Percentiles rank a stretch among this genome's conserved stretches.
Evolutionary conservation across 2,888 invertebrate genomes (phyloP).

Genomic region (Eustalomyia histrio): DNA sequence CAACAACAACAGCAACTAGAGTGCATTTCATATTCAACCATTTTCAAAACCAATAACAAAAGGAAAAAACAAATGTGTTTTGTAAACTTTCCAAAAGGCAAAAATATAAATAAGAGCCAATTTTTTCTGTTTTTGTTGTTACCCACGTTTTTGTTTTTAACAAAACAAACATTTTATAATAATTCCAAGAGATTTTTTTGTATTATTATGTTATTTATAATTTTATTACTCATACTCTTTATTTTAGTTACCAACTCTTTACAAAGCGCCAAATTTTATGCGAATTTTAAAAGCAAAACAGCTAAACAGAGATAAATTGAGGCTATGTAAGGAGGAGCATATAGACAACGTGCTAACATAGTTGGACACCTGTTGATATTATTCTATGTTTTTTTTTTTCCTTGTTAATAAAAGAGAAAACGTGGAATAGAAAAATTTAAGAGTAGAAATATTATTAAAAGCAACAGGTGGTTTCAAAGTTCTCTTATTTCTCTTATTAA

Average conservation of each 20-base stretch:
- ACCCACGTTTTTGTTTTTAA: not conserved
- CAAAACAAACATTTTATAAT: not conserved
- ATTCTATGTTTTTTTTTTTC: not conserved
- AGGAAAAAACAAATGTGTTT: no score
- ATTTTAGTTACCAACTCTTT: not conserved
- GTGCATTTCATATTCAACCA: constrained; percentile 22
- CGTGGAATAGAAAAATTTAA: not conserved
- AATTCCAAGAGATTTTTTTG: not conserved
- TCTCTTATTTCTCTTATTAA: no score
- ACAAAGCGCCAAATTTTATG: not conserved
- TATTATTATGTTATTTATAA: not conserved
- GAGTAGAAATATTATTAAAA: not conserved
- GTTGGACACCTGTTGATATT: not conserved
- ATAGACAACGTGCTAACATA: not conserved
- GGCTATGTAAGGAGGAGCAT: not conserved
- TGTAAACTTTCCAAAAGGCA: constrained; percentile 1
- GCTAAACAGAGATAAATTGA: constrained; percentile 21
- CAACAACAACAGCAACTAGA: constrained; percentile 27
- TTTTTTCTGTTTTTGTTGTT: not conserved
- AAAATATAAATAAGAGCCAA: not conserved
- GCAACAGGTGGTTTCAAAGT: not conserved
- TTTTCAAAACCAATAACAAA: constrained; percentile 1
- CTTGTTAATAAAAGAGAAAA: not conserved
- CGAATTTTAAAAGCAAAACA: constrained; percentile 47
- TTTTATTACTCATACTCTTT: constrained; percentile 6